Evolutionary conservation across 2,888 invertebrate genomes (phyloP).

Genomic region (Chalcosyrphus nemorum): DNA sequence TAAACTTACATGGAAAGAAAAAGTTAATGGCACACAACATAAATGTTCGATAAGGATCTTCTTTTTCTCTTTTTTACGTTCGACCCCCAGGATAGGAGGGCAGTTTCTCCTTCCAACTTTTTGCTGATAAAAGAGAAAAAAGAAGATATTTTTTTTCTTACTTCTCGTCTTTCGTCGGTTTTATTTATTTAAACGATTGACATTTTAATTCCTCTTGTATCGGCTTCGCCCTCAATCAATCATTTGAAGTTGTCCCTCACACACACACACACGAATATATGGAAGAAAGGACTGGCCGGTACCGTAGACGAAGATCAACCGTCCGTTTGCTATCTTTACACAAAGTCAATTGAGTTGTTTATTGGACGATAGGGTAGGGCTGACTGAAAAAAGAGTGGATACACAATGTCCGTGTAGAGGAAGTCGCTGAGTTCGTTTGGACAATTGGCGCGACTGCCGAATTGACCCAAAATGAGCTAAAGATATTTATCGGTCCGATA

Average conservation of each 20-base stretch:
- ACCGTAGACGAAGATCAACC: not conserved
- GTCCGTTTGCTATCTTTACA: slow-evolving; percentile 31
- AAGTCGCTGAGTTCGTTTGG: slow-evolving; percentile 1
- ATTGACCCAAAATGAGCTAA: slow-evolving; percentile 49
- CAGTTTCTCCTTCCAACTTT: not conserved
- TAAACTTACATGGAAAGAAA: not conserved
- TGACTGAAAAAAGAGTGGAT: not conserved
- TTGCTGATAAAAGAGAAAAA: slow-evolving; percentile 24
- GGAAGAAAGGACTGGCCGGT: not conserved
- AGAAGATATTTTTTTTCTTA: slow-evolving; percentile 19
- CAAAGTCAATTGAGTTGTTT: slow-evolving; percentile 68
- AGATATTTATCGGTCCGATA: slow-evolving; percentile 56
- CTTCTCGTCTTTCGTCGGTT: slow-evolving; percentile 23
- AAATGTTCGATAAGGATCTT: slow-evolving; percentile 36
- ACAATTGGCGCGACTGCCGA: slow-evolving; percentile 49
- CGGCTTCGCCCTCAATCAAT: slow-evolving; percentile 56
- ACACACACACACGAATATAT: not conserved
- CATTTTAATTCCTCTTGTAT: slow-evolving; percentile 62
- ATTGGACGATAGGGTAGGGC: slow-evolving; percentile 41
- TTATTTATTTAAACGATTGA: slow-evolving; percentile 66
- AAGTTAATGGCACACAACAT: slow-evolving; percentile 35
- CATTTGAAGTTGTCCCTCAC: slow-evolving; percentile 40
- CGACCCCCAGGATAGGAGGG: not conserved
- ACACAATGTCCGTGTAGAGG: not conserved
- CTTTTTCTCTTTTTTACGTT: not conserved